Evolutionary conservation across 2,888 invertebrate species (phyloP), one percentile per base, ranked within the genome.

Genomic region (Amblyjoppa fuscipennis): DNA sequence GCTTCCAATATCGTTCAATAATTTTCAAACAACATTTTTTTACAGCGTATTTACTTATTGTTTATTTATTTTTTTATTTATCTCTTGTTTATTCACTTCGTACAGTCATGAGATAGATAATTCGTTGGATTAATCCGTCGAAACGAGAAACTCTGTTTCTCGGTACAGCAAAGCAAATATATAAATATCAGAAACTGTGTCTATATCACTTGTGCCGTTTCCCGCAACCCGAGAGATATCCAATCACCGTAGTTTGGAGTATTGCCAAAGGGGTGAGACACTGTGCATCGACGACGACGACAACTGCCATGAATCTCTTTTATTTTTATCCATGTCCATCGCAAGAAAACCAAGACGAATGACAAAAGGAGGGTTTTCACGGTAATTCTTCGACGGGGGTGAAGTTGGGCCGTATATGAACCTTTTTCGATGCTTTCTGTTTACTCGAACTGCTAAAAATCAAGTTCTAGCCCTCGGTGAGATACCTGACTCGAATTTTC

Each of bases 401-500:
- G 87, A 88, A 87, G 85, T 85, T 53, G 34, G 85, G 68, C 79
- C 61, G 77, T 85, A 79, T 86, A 79, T 85, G 81, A 79, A 75
- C 68, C 78, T 16, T 75, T 70, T 71, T 78, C 49, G 53, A 73
- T 85, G 64, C 56, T 68, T 78, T 87, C 41, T 86, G 79, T 88
- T 89, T 87, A 84, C 88, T 68, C 70, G 56, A 86, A 84, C 80
- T 73, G 73, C 74, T 81, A 77, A 79, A 53, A 87, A 88, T 87
- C 85, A 85, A 88, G 71, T 83, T 41, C 51, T 49, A 53, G 28
- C 28, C 59, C 41, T 16, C 61, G 7, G 34, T 28, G 64, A 74
- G 49, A 69, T 83, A 88, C 87, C 84, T 87, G 88, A 88, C 85
- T 74, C 71, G 88, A 88, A 87, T 88, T 82, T 66, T 64, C 51